Evolutionary conservation across 2,113 vertebrate genomes (phyloP).

Genomic region (Synodontis membranacea): DNA sequence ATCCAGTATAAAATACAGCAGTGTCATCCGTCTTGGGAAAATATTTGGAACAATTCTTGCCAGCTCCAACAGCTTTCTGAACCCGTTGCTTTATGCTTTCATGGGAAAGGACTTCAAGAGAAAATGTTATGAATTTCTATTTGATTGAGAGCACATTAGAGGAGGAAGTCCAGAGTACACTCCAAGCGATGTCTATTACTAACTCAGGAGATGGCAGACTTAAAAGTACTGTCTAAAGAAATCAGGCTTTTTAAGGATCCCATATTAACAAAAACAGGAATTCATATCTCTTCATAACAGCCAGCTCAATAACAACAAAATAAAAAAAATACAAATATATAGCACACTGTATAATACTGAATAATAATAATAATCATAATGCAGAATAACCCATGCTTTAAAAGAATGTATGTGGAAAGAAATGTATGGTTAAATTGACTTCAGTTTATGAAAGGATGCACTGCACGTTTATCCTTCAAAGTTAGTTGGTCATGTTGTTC

Average conservation of each 20-base stretch:
- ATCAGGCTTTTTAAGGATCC: not conserved
- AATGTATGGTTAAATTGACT: too few species aligned
- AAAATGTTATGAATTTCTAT: slow-evolving; percentile 66
- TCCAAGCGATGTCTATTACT: slow-evolving; percentile 66
- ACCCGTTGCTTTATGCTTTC: slow-evolving; percentile 91
- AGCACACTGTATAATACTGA: not conserved
- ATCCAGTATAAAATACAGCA: slow-evolving; percentile 39
- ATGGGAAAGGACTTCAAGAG: slow-evolving; percentile 91
- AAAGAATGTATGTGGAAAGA: not conserved
- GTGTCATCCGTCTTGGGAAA: slow-evolving; percentile 23
- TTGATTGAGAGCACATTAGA: slow-evolving; percentile 74
- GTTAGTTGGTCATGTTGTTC: not conserved
- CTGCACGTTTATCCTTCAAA: not conserved
- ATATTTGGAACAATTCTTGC: slow-evolving; percentile 56
- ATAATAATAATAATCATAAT: too few species aligned
- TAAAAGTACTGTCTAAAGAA: slow-evolving; percentile 63
- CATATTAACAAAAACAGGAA: not conserved
- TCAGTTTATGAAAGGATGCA: not conserved
- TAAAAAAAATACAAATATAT: not conserved
- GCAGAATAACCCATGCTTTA: too few species aligned
- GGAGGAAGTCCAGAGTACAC: slow-evolving; percentile 68
- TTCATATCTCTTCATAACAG: not conserved
- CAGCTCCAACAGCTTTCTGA: slow-evolving; percentile 81
- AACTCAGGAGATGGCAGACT: slow-evolving; percentile 64
- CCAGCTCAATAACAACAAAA: not conserved